Percentiles rank a stretch among this genome's conserved stretches.
These are phyloP conservation scores for Oophaga sylvatica DNA, from an alignment of 2,797 vertebrate genomes.

Conservation along the genomic window DNA sequence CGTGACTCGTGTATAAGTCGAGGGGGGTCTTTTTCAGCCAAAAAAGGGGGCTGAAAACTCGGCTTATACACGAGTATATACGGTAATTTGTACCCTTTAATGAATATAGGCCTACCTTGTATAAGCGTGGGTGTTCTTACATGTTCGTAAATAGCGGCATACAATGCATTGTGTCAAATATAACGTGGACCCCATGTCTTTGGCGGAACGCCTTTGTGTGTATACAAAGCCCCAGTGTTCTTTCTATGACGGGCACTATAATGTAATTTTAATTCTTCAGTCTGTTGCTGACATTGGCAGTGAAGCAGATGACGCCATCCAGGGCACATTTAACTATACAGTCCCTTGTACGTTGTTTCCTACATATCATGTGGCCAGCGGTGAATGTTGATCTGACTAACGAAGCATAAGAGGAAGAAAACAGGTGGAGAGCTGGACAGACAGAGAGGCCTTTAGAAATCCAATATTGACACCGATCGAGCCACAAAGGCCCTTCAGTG, in stretches of 20 bases:
- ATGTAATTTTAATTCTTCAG: too few relatives aligned
- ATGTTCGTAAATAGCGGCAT: too few relatives aligned
- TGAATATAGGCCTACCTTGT: too few relatives aligned
- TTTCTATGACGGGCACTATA: too few relatives aligned
- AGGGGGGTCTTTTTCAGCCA: too few relatives aligned
- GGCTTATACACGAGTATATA: too few relatives aligned
- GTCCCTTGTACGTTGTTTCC: background rate
- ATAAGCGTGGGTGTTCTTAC: too few relatives aligned
- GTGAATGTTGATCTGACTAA: slow-evolving; percentile 13
- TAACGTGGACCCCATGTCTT: too few relatives aligned
- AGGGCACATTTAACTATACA: background rate
- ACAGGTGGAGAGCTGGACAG: background rate
- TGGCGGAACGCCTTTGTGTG: background rate
- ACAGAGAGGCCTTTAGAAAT: background rate
- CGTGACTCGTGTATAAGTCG: too few relatives aligned
- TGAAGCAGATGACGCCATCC: background rate
- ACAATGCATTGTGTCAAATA: too few relatives aligned
- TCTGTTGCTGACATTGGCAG: background rate
- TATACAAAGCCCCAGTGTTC: background rate
- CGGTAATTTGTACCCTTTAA: too few relatives aligned
- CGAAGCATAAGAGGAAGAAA: slow-evolving; percentile 10
- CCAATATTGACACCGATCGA: background rate
- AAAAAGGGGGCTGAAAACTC: too few relatives aligned
- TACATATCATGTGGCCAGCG: background rate
- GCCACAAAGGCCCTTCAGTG: background rate